Evolutionary conservation across 2,797 vertebrate genomes (phyloP), one percentile per base, ranked within the genome.

Genomic region (Xiphophorus birchmanni): DNA sequence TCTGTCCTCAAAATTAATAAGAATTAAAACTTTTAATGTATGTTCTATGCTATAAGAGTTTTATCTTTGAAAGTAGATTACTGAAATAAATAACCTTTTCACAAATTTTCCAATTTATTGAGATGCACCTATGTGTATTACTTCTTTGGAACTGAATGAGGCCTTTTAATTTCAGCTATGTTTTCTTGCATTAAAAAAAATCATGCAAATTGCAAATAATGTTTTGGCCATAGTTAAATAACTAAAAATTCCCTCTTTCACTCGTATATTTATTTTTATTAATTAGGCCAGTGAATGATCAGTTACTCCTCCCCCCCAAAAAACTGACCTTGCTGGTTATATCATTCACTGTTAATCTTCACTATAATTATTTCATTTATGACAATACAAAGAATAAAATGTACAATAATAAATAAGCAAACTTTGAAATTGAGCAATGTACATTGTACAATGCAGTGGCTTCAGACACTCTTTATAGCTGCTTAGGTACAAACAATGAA

Each of bases 401-500:
- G 2, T 77, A 76, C 77, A 85, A 76, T 82, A 72, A 79, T 60
- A 74, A 77, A 44, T 69, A 79, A 77, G 26, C 77, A 58, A 85
- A 74, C 9, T 21, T 9, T 42, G 32, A 47, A 65, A 67, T 67
- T 83, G 82, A 89, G 75, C 52, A 80, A 78, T 60, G n/a, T 73
- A 23, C 1, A 63, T 26, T 40, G 56, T 78, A 65, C 65, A 29
- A 29, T 1, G 5, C 7, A 75, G 40, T 15, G 72, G 72, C 69
- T 90, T 82, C 91, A 82, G 88, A 80, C 83, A 7, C 35, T 26
- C 74, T 73, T 79, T 80, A 52, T 63, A 21, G 3, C 29, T 48
- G 73, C 76, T 78, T 82, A 71, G 76, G 74, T 54, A 77, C 45
- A 52, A 71, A 45, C 79, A 40, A 56, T 67, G 42, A 80, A 40